Conservation (phyloP, 2,797 vertebrate genomes). For the Tolypeutes matacus region DNA sequence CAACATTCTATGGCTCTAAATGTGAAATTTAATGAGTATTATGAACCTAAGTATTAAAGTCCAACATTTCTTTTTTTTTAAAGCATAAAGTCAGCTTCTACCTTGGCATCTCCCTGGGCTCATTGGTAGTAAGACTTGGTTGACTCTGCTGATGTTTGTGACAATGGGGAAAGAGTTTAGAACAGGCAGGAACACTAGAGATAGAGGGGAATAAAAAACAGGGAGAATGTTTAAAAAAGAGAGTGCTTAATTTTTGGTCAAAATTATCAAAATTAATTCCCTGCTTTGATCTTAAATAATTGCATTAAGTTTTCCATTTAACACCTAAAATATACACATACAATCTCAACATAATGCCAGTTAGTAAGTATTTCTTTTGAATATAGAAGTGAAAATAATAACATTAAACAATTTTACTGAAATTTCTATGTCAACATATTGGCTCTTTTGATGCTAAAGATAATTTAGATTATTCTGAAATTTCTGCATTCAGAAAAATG, state of each 20-base stretch:
- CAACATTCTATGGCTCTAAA: not conserved
- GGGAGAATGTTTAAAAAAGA: not conserved
- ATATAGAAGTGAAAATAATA: not conserved
- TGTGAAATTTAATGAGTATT: not conserved
- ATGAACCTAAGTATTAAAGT: not conserved
- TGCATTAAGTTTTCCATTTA: not conserved
- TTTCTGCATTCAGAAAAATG: not conserved
- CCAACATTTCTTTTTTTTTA: not conserved
- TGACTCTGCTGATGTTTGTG: not conserved
- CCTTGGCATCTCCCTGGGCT: not conserved
- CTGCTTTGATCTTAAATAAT: slow-evolving; percentile 31
- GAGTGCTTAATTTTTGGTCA: not conserved
- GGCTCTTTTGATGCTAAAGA: not conserved
- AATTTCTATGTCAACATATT: not conserved
- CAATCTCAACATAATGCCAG: not conserved
- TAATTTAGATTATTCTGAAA: not conserved
- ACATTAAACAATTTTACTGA: not conserved
- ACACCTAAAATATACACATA: not conserved
- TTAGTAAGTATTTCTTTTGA: not conserved
- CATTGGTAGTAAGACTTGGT: not conserved
- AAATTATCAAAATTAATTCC: not conserved
- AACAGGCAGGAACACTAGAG: slow-evolving; percentile 68
- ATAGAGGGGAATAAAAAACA: not conserved
- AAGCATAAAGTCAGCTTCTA: slow-evolving; percentile 29
- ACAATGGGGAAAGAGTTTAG: slow-evolving; percentile 76